phyloP scores from a whole-genome alignment of 2,888 invertebrate genomes.

The Panorpa germanica region DNA sequence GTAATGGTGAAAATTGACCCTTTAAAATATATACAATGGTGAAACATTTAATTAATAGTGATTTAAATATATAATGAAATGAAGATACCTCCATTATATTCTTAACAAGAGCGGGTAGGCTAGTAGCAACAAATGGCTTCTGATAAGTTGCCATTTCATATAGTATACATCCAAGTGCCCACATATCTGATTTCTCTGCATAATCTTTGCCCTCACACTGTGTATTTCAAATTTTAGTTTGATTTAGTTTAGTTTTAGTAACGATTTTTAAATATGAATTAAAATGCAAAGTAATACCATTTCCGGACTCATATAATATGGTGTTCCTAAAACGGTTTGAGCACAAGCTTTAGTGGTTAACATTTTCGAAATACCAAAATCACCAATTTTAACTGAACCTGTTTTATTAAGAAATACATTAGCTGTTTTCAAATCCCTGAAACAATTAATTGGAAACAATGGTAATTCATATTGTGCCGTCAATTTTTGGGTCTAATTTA shows the following conservation, averaged over 20 bases:
- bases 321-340: conserved; percentile 51
- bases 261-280: too few species aligned
- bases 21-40: conserved; percentile 16
- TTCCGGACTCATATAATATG: conserved; percentile 54
- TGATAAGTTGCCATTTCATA: conserved; percentile 55
- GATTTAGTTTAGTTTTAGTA: conserved; percentile 3
- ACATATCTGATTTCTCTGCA: conserved; percentile 58
- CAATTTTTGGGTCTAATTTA: conserved; percentile 1
- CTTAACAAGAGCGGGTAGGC: conserved; percentile 49
- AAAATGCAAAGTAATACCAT: conserved; percentile 28
- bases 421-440: conserved; percentile 51
- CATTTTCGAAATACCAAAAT: conserved; percentile 59
- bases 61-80: not conserved
- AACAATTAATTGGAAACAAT: conserved; percentile 11
- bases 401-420: conserved; percentile 52
- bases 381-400: conserved; percentile 47
- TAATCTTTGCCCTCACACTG: conserved; percentile 60
- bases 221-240: conserved; percentile 12
- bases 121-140: conserved; percentile 54
- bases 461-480: too few species aligned
- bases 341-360: conserved; percentile 45
- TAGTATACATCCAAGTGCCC: conserved; percentile 59
- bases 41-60: not conserved
- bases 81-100: conserved; percentile 44
- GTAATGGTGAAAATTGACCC: conserved; percentile 47